Evolutionary conservation across 2,888 invertebrate species (phyloP).

Genomic region (Acleris sparsana): DNA sequence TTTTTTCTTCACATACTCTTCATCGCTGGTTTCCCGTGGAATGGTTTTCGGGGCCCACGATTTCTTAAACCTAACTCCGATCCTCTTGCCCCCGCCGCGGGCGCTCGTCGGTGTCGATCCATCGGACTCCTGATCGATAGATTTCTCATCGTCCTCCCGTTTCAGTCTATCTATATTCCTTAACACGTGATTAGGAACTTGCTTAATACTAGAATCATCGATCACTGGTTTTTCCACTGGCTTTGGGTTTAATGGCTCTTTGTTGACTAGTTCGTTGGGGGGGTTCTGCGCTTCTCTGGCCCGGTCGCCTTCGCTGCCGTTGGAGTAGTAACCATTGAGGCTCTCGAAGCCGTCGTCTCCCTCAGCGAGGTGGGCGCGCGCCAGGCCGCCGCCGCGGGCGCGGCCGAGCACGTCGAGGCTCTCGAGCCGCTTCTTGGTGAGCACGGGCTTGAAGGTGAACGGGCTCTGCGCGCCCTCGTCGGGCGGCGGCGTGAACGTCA

Average conservation of each 20-base stretch:
- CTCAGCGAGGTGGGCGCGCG: slow-evolving; percentile 66
- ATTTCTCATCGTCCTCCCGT: slow-evolving; percentile 75
- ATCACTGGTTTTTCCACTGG: slow-evolving; percentile 31
- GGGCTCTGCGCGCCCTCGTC: slow-evolving; percentile 63
- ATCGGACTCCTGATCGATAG: slow-evolving; percentile 67
- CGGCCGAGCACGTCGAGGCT: slow-evolving; percentile 68
- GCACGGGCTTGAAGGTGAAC: slow-evolving; percentile 64
- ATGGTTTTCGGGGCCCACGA: slow-evolving; percentile 65
- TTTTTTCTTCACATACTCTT: slow-evolving; percentile 68
- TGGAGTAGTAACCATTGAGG: slow-evolving; percentile 91
- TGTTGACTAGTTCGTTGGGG: slow-evolving; percentile 21
- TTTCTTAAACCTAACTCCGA: slow-evolving; percentile 70
- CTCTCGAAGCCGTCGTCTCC: slow-evolving; percentile 94
- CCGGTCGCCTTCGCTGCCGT: slow-evolving; percentile 82
- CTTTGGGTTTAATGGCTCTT: slow-evolving; percentile 11
- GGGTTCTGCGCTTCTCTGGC: slow-evolving; percentile 13
- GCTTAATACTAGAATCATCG: slow-evolving; percentile 27
- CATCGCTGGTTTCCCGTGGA: slow-evolving; percentile 65
- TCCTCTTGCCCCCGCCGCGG: slow-evolving; percentile 61
- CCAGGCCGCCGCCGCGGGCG: slow-evolving; percentile 55
- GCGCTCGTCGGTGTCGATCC: slow-evolving; percentile 62
- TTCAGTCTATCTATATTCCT: slow-evolving; percentile 49
- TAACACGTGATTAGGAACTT: slow-evolving; percentile 33
- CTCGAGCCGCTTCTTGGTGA: slow-evolving; percentile 76
- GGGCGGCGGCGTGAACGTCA: slow-evolving; percentile 75